Base-by-base conservation (phyloP, 1,140 invertebrate genomes). In the Lineus longissimus region DNA sequence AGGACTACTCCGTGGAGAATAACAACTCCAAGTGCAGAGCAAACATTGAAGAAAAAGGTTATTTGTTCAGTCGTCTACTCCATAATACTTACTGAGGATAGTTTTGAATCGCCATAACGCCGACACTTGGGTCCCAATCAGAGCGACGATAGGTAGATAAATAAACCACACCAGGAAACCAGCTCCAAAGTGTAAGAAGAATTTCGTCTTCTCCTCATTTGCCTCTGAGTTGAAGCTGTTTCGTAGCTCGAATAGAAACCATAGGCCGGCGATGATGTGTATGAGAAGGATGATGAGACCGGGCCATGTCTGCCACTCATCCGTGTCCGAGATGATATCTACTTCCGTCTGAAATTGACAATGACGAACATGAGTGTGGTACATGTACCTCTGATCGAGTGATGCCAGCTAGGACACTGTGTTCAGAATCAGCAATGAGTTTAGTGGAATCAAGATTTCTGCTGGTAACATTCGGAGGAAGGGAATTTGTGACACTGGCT, bases 161-260 rank as follows among this genome's bases (percentile, higher is more conserved):
- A 97, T 93, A 75, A 98, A 97, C 96, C 96, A 98, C 19, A 98
- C 95, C 40, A 98, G 84, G 69, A 94, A 95, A 25, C 94, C 96
- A 40, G 95, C 95, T 54, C 94, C 95, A 82, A 98, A 96, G 79
- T 98, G 95, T 54, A 97, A 86, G 47, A 95, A 88, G 82, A 97
- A 98, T 76, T 94, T 90, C 9, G 94, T 83, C 79, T 95, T 94
- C 69, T 91, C 88, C 74, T 88, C 89, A 65, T 66, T 68, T 54
- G 67, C 67, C 51, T 69, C 76, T 64, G 64, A 59, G 58, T 59
- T 58, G 62, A 75, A 78, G 13, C 78, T 80, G 23, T 70, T 61
- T 63, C 91, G 86, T n/a, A 98, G 85, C 79, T 97, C 94, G 69
- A 89, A 88, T 17, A 97, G 83, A 81, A 97, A 97, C 93, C 94